phyloP scores from a whole-genome alignment of 2,888 invertebrate genomes.

The Calephelis perditalis region DNA sequence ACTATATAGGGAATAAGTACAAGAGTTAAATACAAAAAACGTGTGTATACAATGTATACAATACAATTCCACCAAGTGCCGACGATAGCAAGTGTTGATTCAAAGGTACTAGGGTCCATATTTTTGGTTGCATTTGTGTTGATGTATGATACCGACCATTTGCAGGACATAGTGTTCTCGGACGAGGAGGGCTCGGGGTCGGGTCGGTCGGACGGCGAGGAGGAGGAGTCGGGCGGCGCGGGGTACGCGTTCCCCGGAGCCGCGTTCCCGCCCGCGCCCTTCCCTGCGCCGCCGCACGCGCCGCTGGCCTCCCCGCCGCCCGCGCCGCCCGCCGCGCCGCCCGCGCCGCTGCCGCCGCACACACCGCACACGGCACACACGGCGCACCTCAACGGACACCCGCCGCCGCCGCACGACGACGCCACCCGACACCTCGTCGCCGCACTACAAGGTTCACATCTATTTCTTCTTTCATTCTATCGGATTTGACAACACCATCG shows the following conservation, averaged over 20 bases:
- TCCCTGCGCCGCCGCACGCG: slow-evolving; percentile 54
- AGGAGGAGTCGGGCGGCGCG: slow-evolving; percentile 66
- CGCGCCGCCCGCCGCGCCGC: slow-evolving; percentile 31
- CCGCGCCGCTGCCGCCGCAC: slow-evolving; percentile 36
- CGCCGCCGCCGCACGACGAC: slow-evolving; percentile 37
- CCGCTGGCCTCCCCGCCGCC: slow-evolving; percentile 44
- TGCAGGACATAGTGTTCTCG: slow-evolving; percentile 76
- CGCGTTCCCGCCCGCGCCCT: slow-evolving; percentile 40
- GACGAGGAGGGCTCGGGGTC: slow-evolving; percentile 77
- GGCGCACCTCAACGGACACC: slow-evolving; percentile 34
- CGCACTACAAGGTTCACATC: slow-evolving; percentile 43
- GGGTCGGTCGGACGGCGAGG: slow-evolving; percentile 81
- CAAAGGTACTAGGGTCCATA: no score
- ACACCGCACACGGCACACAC: slow-evolving; percentile 9
- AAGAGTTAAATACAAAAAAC: no score
- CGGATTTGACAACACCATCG: no score
- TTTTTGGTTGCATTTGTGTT: no score
- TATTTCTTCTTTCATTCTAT: no score
- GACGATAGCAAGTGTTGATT: no score
- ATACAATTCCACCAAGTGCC: no score
- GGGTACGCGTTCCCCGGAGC: slow-evolving; percentile 41
- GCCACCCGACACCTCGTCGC: slow-evolving; percentile 39
- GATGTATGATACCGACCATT: neutral
- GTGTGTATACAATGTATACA: no score
- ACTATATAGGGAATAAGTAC: no score